These are phyloP conservation scores for Hypsopygia costalis DNA, from an alignment of 2,888 invertebrate species.

Conservation along the genomic window DNA sequence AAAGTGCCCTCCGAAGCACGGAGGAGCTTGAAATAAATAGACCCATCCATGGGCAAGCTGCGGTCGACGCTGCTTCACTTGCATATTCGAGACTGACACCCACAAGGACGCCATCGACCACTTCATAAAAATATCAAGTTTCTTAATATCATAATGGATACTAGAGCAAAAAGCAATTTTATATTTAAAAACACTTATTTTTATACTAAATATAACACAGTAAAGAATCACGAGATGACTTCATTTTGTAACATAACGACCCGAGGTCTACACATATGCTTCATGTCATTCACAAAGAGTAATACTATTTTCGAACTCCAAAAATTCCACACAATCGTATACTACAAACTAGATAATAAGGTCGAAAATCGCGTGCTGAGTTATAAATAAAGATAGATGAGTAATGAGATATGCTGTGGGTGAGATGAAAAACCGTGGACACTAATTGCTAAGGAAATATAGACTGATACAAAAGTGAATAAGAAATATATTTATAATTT, in stretches of 20 bases:
- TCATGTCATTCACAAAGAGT: conserved; percentile 6
- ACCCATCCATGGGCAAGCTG: no score
- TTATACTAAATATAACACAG: no score
- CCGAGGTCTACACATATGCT: conserved; percentile 6
- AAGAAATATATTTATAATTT: background rate
- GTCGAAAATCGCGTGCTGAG: background rate
- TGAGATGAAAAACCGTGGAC: conserved; percentile 6
- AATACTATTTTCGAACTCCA: conserved; percentile 3
- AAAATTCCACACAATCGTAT: background rate
- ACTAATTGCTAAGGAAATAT: conserved; percentile 14
- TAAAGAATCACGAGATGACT: no score
- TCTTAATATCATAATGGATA: no score
- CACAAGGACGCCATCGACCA: no score
- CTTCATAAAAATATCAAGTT: no score
- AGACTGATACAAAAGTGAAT: background rate
- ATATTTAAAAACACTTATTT: no score
- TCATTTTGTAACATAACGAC: background rate
- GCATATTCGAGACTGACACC: no score
- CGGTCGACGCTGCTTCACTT: no score
- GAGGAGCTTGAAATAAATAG: no score
- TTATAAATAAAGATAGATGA: conserved; percentile 1
- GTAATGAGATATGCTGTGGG: conserved; percentile 2
- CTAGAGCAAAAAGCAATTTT: no score
- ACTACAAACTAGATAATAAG: background rate
- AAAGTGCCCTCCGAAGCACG: no score